These are phyloP conservation scores for Neria commutata DNA, from an alignment of 2,888 invertebrate genomes.

Conservation along the genomic window DNA sequence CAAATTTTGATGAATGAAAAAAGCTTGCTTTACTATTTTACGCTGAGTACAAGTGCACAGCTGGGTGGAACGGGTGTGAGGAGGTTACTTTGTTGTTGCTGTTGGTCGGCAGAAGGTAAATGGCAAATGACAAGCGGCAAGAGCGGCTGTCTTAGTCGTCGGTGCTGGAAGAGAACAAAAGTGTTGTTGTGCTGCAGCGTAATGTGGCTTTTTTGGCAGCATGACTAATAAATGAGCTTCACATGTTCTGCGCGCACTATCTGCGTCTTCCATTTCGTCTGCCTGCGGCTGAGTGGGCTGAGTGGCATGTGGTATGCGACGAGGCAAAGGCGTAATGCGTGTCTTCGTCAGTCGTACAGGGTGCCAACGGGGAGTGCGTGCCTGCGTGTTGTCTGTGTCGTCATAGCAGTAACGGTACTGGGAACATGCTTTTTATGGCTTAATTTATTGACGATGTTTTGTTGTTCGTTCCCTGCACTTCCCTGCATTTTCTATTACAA, in stretches of 20 bases:
- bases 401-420: no score
- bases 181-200: slow-evolving; percentile 29
- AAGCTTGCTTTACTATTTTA: slow-evolving; percentile 41
- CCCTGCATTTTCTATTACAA: not conserved
- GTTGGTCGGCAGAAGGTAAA: slow-evolving; percentile 16
- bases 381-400: no score
- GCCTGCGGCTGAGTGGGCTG: no score
- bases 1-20: slow-evolving; percentile 56
- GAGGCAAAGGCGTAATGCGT: no score
- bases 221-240: slow-evolving; percentile 46
- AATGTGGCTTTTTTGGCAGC: slow-evolving; percentile 50
- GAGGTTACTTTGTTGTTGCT: not conserved
- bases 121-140: slow-evolving; percentile 6
- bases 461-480: no score
- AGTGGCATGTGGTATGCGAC: no score
- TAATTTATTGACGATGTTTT: not conserved
- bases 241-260: not conserved
- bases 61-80: not conserved
- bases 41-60: not conserved
- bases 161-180: slow-evolving; percentile 27
- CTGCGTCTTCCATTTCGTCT: no score
- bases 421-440: not conserved
- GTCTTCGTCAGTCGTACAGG: no score
- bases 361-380: no score
- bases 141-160: slow-evolving; percentile 29